Percentiles rank a stretch among this genome's conserved stretches.
Evolutionary conservation across 37 sponge, comb jelly and placozoan species (phyloP).

Genomic region (Eunapius fragilis): DNA sequence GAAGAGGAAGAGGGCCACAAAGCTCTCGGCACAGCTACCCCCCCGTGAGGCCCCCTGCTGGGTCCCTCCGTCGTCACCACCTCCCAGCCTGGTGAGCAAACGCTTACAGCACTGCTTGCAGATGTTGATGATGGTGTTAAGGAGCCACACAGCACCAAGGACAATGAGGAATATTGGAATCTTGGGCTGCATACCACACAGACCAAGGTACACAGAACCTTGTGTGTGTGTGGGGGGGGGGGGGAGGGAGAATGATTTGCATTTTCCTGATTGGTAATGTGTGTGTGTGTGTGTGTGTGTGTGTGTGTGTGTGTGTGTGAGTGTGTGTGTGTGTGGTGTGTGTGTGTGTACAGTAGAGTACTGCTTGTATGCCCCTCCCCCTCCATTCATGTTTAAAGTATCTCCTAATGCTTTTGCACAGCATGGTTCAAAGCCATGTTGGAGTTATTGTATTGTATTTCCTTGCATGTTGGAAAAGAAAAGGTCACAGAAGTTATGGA

Average conservation of each 20-base stretch:
- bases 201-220: conserved; percentile 51
- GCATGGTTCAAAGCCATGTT: no score
- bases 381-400: no score
- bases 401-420: no score
- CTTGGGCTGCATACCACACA: conserved; percentile 8
- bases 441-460: no score
- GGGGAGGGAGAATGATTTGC: background rate
- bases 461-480: no score
- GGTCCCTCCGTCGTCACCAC: background rate
- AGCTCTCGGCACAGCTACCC: conserved; percentile 48
- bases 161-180: conserved; percentile 75
- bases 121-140: conserved; percentile 36
- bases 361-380: no score
- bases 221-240: no score
- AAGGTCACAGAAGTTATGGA: no score
- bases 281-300: conserved; percentile 13
- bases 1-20: conserved; percentile 52
- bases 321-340: background rate
- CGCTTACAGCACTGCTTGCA: conserved; percentile 12
- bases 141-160: conserved; percentile 51
- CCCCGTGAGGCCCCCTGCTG: background rate
- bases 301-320: background rate
- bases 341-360: background rate
- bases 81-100: background rate
- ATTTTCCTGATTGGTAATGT: background rate